Conservation (phyloP, 2,797 vertebrate genomes). For the Anguilla pacifica region DNA sequence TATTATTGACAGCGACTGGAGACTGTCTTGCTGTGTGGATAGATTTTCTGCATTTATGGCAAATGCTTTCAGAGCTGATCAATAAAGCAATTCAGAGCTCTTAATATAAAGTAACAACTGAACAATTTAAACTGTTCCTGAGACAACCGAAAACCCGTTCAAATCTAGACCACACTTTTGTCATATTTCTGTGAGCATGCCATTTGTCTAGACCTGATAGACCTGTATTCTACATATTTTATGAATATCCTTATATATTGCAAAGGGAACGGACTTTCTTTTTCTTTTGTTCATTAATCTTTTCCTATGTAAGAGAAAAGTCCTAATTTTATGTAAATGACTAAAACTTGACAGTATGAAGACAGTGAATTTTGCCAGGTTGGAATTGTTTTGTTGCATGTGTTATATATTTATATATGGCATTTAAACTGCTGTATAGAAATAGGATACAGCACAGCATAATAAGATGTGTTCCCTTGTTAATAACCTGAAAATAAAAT, state of each 20-base stretch:
- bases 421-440: no score
- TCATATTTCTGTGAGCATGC: neutral
- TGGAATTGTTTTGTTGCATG: neutral
- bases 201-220: neutral
- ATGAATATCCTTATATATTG: neutral
- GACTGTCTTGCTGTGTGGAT: neutral
- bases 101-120: neutral
- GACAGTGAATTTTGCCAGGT: neutral
- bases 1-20: neutral
- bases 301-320: neutral
- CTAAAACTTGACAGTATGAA: neutral
- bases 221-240: neutral
- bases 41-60: neutral
- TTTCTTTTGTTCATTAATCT: neutral
- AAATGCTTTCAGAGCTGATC: neutral
- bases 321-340: neutral
- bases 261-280: neutral
- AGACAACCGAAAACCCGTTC: neutral
- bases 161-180: neutral
- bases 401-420: no score
- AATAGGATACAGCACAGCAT: no score
- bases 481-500: neutral
- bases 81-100: slow-evolving; percentile 14
- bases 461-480: neutral
- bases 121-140: neutral